Evolutionary conservation across 2,113 vertebrate species (phyloP), one percentile per base, ranked within the genome.

Genomic region (Albula glossodonta): DNA sequence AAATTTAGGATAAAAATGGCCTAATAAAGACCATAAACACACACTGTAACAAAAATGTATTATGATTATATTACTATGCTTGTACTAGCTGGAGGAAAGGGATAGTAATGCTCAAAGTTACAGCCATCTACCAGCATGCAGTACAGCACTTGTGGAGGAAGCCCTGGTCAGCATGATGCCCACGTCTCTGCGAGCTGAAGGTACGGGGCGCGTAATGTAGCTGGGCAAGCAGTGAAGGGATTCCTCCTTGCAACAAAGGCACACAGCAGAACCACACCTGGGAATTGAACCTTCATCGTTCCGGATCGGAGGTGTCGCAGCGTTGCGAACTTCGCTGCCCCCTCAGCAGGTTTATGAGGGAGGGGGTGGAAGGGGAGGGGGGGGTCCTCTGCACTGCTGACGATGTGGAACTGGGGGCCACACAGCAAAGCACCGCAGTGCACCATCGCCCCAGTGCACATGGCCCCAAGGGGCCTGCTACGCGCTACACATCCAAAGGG

Each of bases 361-460:
- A 1, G 50, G 50, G 50, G 80, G 51, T 6, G 11, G 22, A 2
- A 5, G 80, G 49, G 50, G 48, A 4, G 51, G 48, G 6, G 7
- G 48, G n/a, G 22, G n/a, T 70, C 70, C n/a, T 74, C 70, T 22
- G 74, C 84, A 79, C 74, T 85, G 84, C 84, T 25, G 70, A 74
- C 10, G 70, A n/a, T 74, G 70, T 74, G 70, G 25, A 74, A n/a
- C n/a, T 25, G 25, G 22, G 8, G 25, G n/a, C 22, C 22, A n/a
- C 25, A n/a, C 70, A 31, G 70, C n/a, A 13, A 74, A 11, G 22
- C 22, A 31, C 22, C n/a, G 22, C n/a, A 74, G 9, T 31, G 22
- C 22, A 22, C n/a, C 70, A n/a, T 10, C 70, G n/a, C 63, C 70
- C 70, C 70, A 6, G n/a, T 9, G 22, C 70, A 5, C 17, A 15